Conservation (phyloP, 2,797 vertebrate species). For the Phylloscopus collybita region DNA sequence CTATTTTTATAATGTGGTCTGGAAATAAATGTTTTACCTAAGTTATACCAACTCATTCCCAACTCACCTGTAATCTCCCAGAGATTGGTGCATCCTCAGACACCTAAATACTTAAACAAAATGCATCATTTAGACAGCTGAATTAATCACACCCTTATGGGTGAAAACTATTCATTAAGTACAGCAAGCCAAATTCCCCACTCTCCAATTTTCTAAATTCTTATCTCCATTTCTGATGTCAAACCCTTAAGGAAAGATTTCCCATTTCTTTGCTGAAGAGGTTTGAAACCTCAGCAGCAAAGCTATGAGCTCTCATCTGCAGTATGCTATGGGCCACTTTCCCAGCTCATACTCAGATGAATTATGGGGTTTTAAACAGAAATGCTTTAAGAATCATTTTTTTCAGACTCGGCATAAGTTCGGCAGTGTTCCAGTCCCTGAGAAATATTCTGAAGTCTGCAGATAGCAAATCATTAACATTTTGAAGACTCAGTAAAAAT, state of each 20-base stretch:
- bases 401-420: neutral
- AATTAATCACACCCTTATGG: neutral
- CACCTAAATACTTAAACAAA: neutral
- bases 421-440: constrained; percentile 28
- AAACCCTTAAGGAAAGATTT: neutral
- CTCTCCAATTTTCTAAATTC: neutral
- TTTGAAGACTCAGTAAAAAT: constrained; percentile 53
- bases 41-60: neutral
- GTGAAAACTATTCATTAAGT: neutral
- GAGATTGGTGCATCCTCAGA: neutral
- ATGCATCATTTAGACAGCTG: neutral
- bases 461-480: constrained; percentile 53
- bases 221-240: neutral
- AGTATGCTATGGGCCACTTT: neutral
- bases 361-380: constrained; percentile 7
- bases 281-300: neutral
- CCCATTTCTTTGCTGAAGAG: neutral
- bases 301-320: neutral
- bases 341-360: constrained; percentile 1
- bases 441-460: constrained; percentile 17
- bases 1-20: neutral
- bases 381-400: constrained; percentile 23
- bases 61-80: neutral
- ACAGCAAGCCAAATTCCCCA: neutral
- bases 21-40: neutral